phyloP scores from a whole-genome alignment of 2,888 invertebrate species.

The Caenorhabditis sinica region DNA sequence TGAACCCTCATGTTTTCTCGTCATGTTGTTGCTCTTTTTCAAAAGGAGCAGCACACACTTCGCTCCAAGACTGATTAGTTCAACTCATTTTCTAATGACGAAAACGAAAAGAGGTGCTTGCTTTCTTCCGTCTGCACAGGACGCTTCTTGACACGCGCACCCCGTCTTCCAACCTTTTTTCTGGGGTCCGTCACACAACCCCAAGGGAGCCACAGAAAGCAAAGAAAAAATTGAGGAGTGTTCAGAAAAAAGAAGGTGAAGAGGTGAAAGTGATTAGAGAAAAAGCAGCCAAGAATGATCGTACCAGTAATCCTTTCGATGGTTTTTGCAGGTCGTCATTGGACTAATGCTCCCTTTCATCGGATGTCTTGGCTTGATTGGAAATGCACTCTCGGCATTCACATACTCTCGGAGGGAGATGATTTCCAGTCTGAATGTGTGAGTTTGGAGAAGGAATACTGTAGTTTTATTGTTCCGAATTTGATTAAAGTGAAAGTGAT shows the following conservation, averaged over 20 bases:
- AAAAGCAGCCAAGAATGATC: slow-evolving; percentile 7
- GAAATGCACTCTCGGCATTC: slow-evolving; percentile 80
- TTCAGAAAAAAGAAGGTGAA: slow-evolving; percentile 24
- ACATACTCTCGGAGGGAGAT: slow-evolving; percentile 80
- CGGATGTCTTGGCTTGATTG: slow-evolving; percentile 80
- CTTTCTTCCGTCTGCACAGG: slow-evolving; percentile 21
- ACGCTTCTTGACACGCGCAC: slow-evolving; percentile 53
- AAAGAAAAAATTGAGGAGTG: slow-evolving; percentile 39
- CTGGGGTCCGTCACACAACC: slow-evolving; percentile 32
- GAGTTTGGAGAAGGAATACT: slow-evolving; percentile 29
- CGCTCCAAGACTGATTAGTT: slow-evolving; percentile 55
- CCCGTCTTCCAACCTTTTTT: slow-evolving; percentile 37
- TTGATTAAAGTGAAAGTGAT: too few species aligned
- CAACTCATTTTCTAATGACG: slow-evolving; percentile 62
- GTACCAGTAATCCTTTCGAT: slow-evolving; percentile 35
- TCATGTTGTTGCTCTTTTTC: slow-evolving; percentile 27
- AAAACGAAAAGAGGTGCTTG: slow-evolving; percentile 37
- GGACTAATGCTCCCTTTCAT: slow-evolving; percentile 80
- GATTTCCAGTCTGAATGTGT: slow-evolving; percentile 81
- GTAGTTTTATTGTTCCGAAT: not conserved
- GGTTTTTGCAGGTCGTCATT: slow-evolving; percentile 77
- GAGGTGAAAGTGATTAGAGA: slow-evolving; percentile 52
- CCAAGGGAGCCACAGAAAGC: slow-evolving; percentile 48
- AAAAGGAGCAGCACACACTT: slow-evolving; percentile 11
- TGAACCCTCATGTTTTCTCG: slow-evolving; percentile 12